Base-by-base conservation (phyloP, 1,140 invertebrate species). In the Lineus longissimus region DNA sequence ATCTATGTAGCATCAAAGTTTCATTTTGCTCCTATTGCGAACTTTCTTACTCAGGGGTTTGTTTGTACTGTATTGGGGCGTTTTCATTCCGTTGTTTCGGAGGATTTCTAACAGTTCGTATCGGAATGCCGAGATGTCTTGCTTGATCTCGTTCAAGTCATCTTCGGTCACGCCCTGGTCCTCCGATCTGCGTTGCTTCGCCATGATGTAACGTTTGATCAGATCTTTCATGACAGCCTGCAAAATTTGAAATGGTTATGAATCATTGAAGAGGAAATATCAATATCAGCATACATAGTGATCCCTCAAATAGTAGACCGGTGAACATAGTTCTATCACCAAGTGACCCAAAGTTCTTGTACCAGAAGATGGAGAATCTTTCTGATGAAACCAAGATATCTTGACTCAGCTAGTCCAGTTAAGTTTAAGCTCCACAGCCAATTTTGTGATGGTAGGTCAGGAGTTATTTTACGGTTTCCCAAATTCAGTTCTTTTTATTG, bases 101-200 rank as follows among this genome's bases (percentile, higher is more conserved):
- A 98, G 85, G 69, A 98, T 95, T 84, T 98, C 94, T 41, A 98
- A 90, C 6, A 98, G 85, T 82, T 98, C 95, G 83, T 76, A 83
- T 56, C 81, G 69, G 67, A 83, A 81, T 56, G 78, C 75, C 6
- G 76, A 81, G 62, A 98, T 96, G 79, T 97, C 95, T 83, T 98
- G 95, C 82, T 98, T 98, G 65, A 98, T 97, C 85, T 99, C 95
- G 81, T 97, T 98, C 31, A 98, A 92, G 82, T 98, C 95, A 76
- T 98, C 95, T 82, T 97, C 95, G 0, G 94, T 97, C 7, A 98
- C 95, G n/a, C 94, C 94, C 81, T 97, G 94, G n/a, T 93, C 93
- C 73, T 96, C 93, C 0, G 93, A 92, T 77, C 93, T 94, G 41
- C 94, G 84, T 81, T 97, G 94, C 79, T 96, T 93, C 54, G 94